Conservation (phyloP, 2,797 vertebrate genomes). For the Pseudomugil tenellus region DNA sequence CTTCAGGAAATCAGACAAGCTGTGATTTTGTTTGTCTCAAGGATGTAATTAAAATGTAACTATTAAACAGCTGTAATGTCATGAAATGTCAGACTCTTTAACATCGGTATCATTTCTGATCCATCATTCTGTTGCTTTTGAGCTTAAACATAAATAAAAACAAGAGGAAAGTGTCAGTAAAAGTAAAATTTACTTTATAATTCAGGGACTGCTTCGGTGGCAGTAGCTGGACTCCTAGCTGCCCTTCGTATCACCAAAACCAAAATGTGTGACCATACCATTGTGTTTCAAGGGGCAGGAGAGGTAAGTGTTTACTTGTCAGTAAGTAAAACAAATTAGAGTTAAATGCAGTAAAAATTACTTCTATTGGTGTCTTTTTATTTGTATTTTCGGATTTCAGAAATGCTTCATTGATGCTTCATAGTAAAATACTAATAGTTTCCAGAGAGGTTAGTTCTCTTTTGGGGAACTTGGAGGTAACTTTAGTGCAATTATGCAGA, state of each 20-base stretch:
- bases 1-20: no score
- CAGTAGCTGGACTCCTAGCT: constrained; percentile 93
- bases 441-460: no score
- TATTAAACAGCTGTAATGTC: no score
- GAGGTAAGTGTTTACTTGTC: constrained; percentile 83
- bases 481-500: not conserved
- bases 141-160: not conserved
- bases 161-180: not conserved
- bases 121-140: not conserved
- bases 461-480: not conserved
- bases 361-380: not conserved
- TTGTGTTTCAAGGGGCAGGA: constrained; percentile 97
- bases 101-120: not conserved
- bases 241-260: constrained; percentile 92
- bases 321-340: not conserved
- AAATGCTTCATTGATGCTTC: not conserved
- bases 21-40: no score
- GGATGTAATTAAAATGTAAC: no score
- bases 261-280: constrained; percentile 91
- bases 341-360: not conserved
- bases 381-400: not conserved
- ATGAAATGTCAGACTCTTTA: not conserved
- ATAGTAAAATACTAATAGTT: not conserved
- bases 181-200: not conserved
- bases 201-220: constrained; percentile 94